A percentile compares a stretch with the other conserved stretches of the same genome.
Conservation (phyloP, 92 coral and sea anemone species). For the Phenganax subtilis region DNA sequence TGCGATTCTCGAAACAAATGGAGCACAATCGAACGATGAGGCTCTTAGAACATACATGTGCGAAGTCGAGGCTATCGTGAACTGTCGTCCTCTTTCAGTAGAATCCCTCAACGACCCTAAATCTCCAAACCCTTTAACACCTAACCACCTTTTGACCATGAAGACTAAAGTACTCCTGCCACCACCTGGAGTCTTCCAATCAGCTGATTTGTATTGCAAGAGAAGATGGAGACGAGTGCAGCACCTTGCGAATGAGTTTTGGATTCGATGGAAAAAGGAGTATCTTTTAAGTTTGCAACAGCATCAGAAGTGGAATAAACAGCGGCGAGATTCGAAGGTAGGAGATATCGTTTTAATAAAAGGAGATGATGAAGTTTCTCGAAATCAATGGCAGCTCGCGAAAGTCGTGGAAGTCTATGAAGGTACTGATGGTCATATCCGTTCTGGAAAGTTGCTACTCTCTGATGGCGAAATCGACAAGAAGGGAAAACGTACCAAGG, state of each 20-base stretch:
- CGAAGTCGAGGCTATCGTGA: conserved; percentile 39
- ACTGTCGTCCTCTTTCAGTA: conserved; percentile 27
- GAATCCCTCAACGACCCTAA: conserved; percentile 36
- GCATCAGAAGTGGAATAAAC: conserved; percentile 26
- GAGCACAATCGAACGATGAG: conserved; percentile 21
- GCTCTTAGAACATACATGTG: conserved; percentile 34
- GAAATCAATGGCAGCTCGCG: conserved; percentile 49
- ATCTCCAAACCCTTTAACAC: conserved; percentile 32
- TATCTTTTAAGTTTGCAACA: conserved; percentile 22
- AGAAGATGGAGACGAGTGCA: conserved; percentile 23
- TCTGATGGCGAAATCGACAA: neutral
- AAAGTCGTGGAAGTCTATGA: conserved; percentile 19
- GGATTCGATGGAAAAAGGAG: conserved; percentile 36
- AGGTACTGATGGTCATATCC: conserved; percentile 25
- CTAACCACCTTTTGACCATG: conserved; percentile 37
- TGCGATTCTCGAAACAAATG: conserved; percentile 27
- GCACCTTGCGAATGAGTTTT: conserved; percentile 9
- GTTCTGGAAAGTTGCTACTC: too few relatives aligned
- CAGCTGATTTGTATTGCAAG: conserved; percentile 28
- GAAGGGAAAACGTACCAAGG: conserved; percentile 25
- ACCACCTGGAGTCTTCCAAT: conserved; percentile 33
- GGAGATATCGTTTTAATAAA: conserved; percentile 28
- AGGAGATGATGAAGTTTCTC: conserved; percentile 8
- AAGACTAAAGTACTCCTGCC: conserved; percentile 35
- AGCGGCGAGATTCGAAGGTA: conserved; percentile 10